Conservation (phyloP, 2,797 vertebrate species). For the Gadopsis bispinosus region DNA sequence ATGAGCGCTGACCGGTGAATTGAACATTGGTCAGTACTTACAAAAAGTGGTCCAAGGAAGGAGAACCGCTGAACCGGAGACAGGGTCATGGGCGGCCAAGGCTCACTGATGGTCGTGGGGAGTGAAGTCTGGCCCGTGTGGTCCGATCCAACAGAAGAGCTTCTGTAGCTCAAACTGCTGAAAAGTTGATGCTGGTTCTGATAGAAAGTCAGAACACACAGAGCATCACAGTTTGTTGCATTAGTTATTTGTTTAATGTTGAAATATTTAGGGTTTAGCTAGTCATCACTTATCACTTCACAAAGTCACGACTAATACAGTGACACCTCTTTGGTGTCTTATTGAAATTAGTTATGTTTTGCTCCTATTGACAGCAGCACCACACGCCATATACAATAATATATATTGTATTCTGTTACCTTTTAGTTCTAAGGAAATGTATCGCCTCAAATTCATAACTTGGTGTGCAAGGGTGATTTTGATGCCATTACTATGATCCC, state of each 20-base stretch:
- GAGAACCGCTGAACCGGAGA: no score
- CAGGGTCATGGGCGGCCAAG: no score
- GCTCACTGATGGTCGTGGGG: no score
- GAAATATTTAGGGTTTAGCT: background rate
- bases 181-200: no score
- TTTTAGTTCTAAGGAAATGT: background rate
- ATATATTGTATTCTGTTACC: background rate
- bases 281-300: background rate
- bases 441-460: background rate
- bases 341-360: background rate
- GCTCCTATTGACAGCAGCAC: background rate
- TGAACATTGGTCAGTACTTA: background rate
- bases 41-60: no score
- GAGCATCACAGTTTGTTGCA: no score
- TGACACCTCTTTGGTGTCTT: background rate
- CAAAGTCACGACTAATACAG: background rate
- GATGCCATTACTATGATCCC: background rate
- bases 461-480: background rate
- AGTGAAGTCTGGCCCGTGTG: no score
- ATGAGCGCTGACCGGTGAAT: background rate
- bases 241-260: no score
- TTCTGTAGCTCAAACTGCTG: no score
- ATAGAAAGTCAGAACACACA: no score
- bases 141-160: no score
- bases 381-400: background rate